These are phyloP conservation scores for Oceanites oceanicus DNA, from an alignment of 2,113 vertebrate species.

Conservation along the genomic window DNA sequence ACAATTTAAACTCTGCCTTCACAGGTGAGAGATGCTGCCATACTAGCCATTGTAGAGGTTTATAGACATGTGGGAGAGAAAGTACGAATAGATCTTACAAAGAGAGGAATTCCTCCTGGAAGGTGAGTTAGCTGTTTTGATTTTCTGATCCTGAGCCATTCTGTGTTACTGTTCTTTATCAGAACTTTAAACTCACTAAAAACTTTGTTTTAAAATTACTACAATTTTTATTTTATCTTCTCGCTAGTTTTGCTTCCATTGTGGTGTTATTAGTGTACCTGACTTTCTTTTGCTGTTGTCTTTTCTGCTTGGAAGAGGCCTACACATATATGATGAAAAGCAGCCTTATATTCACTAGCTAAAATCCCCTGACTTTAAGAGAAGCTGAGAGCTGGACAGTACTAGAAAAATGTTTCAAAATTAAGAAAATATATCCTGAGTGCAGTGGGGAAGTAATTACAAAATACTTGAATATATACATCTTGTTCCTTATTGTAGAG, in stretches of 20 bases:
- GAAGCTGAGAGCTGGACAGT: not conserved
- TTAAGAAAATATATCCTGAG: not conserved
- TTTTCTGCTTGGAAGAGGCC: not conserved
- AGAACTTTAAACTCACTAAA: not conserved
- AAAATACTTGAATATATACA: not conserved
- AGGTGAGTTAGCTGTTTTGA: conserved; percentile 76
- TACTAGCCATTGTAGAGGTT: conserved; percentile 86
- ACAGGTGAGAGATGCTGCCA: conserved; percentile 91
- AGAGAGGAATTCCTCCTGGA: conserved; percentile 86
- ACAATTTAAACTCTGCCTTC: not conserved
- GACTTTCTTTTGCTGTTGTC: not conserved
- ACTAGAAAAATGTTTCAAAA: not conserved
- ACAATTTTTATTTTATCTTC: not conserved
- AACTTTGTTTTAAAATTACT: not conserved
- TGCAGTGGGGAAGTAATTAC: not conserved
- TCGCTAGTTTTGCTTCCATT: not conserved
- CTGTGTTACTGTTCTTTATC: not conserved
- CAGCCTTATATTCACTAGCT: not conserved
- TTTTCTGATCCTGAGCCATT: not conserved
- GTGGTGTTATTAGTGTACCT: not conserved
- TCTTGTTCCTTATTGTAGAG: not conserved
- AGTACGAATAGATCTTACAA: conserved; percentile 85
- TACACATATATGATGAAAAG: not conserved
- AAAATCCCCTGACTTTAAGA: not conserved
- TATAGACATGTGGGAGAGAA: conserved; percentile 92